phyloP scores from a whole-genome alignment of 2,888 invertebrate species.

The Bellardia pandia region DNA sequence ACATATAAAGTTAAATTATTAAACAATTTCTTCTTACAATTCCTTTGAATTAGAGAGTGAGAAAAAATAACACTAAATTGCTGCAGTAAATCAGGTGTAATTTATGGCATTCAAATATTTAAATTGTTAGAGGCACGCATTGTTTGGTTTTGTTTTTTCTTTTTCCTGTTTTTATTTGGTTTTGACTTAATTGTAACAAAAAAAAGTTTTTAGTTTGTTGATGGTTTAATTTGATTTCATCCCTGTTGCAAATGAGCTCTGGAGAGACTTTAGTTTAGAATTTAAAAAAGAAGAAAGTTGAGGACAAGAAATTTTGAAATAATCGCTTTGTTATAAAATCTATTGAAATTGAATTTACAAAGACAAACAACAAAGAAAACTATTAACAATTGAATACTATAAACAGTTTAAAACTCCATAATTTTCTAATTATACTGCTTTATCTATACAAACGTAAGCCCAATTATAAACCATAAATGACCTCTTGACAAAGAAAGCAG shows the following conservation, averaged over 20 bases:
- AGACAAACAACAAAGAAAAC: background rate
- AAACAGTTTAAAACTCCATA: background rate
- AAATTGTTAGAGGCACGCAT: conserved; percentile 4
- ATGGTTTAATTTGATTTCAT: background rate
- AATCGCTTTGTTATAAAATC: conserved; percentile 6
- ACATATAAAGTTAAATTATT: background rate
- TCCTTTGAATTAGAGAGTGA: background rate
- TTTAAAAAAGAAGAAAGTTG: background rate
- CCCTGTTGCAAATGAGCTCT: background rate
- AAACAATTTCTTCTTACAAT: background rate
- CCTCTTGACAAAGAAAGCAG: background rate
- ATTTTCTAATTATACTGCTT: conserved; percentile 39
- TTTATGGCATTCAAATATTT: conserved; percentile 6
- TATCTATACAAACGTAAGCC: conserved; percentile 4
- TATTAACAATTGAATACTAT: background rate
- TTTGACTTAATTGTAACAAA: conserved; percentile 3
- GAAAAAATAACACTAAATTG: conserved; percentile 2
- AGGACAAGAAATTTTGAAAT: background rate
- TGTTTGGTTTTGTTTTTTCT: background rate
- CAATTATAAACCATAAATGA: conserved; percentile 33
- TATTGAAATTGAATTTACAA: background rate
- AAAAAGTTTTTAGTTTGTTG: background rate
- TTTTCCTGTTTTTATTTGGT: background rate
- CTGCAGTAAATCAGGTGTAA: conserved; percentile 6
- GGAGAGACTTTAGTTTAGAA: background rate